Percentiles rank a stretch among this genome's conserved stretches.
Conservation (phyloP, 2,888 invertebrate genomes). For the Protonemura montana region DNA sequence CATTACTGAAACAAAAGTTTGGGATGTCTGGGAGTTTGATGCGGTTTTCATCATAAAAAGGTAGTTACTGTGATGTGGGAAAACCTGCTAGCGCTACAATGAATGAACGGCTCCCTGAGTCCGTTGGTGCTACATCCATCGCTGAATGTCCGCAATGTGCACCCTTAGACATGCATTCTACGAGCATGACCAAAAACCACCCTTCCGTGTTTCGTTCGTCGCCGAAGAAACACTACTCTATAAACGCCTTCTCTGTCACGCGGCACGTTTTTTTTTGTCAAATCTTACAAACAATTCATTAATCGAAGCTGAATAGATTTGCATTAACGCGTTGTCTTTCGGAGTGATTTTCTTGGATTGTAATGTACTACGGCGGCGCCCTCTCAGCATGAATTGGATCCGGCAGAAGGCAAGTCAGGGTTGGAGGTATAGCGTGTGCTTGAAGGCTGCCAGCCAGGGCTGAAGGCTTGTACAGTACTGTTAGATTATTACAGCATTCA, state of each 20-base stretch:
- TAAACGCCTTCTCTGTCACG: neutral
- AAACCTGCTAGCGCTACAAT: neutral
- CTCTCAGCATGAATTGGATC: neutral
- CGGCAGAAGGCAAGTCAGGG: neutral
- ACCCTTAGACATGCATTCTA: neutral
- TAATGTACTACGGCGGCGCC: neutral
- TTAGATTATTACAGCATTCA: conserved; percentile 81
- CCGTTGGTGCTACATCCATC: neutral
- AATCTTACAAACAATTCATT: neutral
- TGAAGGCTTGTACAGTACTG: conserved; percentile 47
- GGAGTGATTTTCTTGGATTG: conserved; percentile 7
- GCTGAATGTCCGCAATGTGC: neutral
- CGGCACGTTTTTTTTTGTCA: neutral
- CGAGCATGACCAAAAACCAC: neutral
- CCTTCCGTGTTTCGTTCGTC: neutral
- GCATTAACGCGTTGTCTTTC: conserved; percentile 5
- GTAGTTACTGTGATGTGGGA: neutral
- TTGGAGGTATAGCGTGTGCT: neutral
- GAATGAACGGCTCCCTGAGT: neutral
- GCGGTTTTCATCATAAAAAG: neutral
- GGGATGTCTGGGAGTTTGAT: neutral
- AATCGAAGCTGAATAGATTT: conserved; percentile 7
- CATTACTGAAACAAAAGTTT: conserved; percentile 5
- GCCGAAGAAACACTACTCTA: neutral
- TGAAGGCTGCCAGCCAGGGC: conserved; percentile 1